Base-by-base conservation (phyloP, 1,140 invertebrate genomes). In the Drosophila truncata region DNA sequence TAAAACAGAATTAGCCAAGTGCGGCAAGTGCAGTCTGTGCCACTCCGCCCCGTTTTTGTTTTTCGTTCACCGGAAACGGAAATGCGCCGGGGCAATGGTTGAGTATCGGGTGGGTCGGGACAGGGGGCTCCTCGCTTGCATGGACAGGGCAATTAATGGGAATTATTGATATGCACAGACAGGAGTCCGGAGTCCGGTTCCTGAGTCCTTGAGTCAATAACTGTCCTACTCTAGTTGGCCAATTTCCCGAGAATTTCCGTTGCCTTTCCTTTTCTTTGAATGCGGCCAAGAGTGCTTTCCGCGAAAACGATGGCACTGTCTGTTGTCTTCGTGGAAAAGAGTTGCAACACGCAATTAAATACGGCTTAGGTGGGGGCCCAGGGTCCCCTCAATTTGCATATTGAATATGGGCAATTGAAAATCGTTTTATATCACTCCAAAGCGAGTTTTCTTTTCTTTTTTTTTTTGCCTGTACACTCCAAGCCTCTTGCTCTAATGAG, bases 1-100 rank as follows among this genome's bases (percentile, higher is more conserved):
- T 81, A 85, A 81, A 84, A 71, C 62, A 75, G 74, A 90, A 90
- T 90, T 88, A 78, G 80, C 65, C 84, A 79, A 84, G 70, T 90
- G 78, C 83, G 71, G 73, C 85, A 88, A 79, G 63, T 70, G 59
- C 64, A 18, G 46, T 16, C 46, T 62, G 46, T 29, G 0, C 46
- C 62, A 35, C 37, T 27, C 35, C 13, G 5, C 25, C 23, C 10
- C n/a, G 2, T 33, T 25, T 35, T 35, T 18, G 2, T 33, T 25
- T 35, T 35, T 18, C 64, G 44, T 50, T 63, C 73, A 72, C 82
- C 60, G 63, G 59, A 80, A 69, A 69, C 74, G 76, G 64, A 78
- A 70, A 63, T 57, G 57, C 14, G 31, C 25, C n/a, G 52, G 31
- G 33, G 25, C 9, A 16, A 14, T 31, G 65, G 20, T 11, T 13